Evolutionary conservation across 2,113 vertebrate genomes (phyloP).

Genomic region (Heterochromis multidens): DNA sequence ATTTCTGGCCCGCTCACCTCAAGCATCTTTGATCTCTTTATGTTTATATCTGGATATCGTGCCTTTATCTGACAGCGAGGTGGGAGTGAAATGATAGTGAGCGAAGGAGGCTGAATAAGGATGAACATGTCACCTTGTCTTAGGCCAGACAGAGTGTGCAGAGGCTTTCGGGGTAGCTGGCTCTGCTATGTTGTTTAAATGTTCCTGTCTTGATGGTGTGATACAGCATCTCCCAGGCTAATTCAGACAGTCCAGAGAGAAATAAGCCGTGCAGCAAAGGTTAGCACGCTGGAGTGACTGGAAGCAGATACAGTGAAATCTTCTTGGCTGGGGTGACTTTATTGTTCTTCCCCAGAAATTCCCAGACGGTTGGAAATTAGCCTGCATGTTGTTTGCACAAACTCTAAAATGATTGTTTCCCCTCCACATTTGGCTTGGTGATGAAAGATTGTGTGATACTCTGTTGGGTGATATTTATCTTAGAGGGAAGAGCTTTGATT

Average conservation of each 20-base stretch:
- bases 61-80: slow-evolving; percentile 41
- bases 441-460: slow-evolving; percentile 32
- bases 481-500: slow-evolving; percentile 27
- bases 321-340: background rate
- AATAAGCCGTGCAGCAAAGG: slow-evolving; percentile 15
- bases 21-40: slow-evolving; percentile 46
- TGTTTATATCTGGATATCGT: slow-evolving; percentile 39
- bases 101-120: slow-evolving; percentile 12
- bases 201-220: slow-evolving; percentile 42
- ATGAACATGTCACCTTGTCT: slow-evolving; percentile 37
- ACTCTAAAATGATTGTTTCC: slow-evolving; percentile 30
- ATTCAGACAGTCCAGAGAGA: slow-evolving; percentile 10
- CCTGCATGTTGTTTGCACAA: background rate
- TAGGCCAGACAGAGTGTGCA: background rate
- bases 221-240: slow-evolving; percentile 1
- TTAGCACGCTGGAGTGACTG: background rate
- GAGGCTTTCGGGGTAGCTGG: slow-evolving; percentile 11
- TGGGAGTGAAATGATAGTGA: slow-evolving; percentile 45
- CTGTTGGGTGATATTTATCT: slow-evolving; percentile 25
- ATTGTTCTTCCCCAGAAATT: slow-evolving; percentile 25
- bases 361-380: slow-evolving; percentile 8
- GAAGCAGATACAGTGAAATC: slow-evolving; percentile 3
- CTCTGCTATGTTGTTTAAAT: slow-evolving; percentile 29
- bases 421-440: background rate
- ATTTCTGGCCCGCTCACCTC: slow-evolving; percentile 29